Conservation (phyloP, 2,113 vertebrate species). For the Corydoras maculifer region DNA sequence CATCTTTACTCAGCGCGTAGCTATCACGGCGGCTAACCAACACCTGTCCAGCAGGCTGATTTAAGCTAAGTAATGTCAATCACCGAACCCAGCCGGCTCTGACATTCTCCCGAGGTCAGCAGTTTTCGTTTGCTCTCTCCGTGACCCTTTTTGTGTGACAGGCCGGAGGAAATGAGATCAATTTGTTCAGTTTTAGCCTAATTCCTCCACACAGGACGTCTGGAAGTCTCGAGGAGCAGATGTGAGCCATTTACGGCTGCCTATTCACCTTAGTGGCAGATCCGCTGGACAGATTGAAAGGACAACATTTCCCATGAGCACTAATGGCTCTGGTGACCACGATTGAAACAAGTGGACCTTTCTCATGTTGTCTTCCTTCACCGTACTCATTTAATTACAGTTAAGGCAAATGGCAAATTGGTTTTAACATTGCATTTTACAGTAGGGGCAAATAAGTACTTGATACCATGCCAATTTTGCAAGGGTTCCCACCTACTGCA, state of each 20-base stretch:
- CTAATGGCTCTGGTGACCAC: constrained; percentile 39
- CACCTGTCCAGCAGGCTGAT: constrained; percentile 4
- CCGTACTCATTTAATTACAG: not conserved
- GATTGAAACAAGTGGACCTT: constrained; percentile 39
- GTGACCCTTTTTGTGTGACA: constrained; percentile 12
- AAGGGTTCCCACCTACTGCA: too few relatives aligned
- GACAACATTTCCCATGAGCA: constrained; percentile 37
- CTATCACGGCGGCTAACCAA: constrained; percentile 3
- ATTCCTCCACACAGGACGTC: constrained; percentile 7
- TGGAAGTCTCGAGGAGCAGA: constrained; percentile 14
- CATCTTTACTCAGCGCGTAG: too few relatives aligned
- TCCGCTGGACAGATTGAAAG: constrained; percentile 24
- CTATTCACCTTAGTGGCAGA: constrained; percentile 16
- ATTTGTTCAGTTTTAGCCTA: constrained; percentile 38
- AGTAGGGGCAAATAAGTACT: too few relatives aligned
- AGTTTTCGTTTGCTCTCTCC: constrained; percentile 1
- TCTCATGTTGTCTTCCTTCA: not conserved
- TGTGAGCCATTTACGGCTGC: constrained; percentile 12
- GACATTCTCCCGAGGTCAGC: constrained; percentile 33
- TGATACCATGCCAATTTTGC: too few relatives aligned
- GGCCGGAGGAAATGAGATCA: constrained; percentile 31
- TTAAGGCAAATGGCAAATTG: too few relatives aligned
- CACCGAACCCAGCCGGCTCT: constrained; percentile 20
- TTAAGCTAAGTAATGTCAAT: constrained; percentile 25
- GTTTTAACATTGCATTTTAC: too few relatives aligned